Evolutionary conservation across 2,113 vertebrate species (phyloP).

Genomic region (Plecturocebus donacophilus): DNA sequence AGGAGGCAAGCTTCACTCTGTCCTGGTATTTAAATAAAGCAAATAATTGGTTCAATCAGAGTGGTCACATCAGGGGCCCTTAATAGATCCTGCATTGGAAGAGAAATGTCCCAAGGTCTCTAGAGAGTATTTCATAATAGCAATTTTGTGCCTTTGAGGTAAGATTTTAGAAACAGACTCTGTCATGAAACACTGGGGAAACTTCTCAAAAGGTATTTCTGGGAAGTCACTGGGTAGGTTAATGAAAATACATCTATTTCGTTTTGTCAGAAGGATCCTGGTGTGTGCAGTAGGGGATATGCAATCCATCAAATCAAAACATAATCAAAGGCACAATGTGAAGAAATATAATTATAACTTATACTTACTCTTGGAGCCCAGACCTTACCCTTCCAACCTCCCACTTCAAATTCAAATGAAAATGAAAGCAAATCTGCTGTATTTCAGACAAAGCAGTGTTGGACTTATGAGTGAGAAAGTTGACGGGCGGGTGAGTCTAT

Average conservation of each 20-base stretch:
- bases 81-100: neutral
- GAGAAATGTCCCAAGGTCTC: neutral
- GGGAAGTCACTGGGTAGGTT: slow-evolving; percentile 47
- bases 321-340: slow-evolving; percentile 65
- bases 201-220: slow-evolving; percentile 46
- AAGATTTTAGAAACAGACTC: slow-evolving; percentile 30
- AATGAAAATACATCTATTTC: slow-evolving; percentile 55
- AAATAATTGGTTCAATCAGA: neutral
- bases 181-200: neutral
- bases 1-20: neutral
- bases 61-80: neutral
- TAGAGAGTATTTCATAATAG: neutral
- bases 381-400: slow-evolving; percentile 50
- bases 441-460: slow-evolving; percentile 40
- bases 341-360: slow-evolving; percentile 68
- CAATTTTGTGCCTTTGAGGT: slow-evolving; percentile 43
- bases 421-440: slow-evolving; percentile 59
- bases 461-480: slow-evolving; percentile 46
- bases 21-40: neutral
- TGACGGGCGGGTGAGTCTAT: neutral
- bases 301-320: slow-evolving; percentile 68
- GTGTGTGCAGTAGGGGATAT: neutral
- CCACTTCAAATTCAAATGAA: slow-evolving; percentile 59
- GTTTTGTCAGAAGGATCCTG: slow-evolving; percentile 44
- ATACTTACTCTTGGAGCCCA: slow-evolving; percentile 38